Evolutionary conservation across 2,888 invertebrate species (phyloP).

Genomic region (Coelopa pilipes): DNA sequence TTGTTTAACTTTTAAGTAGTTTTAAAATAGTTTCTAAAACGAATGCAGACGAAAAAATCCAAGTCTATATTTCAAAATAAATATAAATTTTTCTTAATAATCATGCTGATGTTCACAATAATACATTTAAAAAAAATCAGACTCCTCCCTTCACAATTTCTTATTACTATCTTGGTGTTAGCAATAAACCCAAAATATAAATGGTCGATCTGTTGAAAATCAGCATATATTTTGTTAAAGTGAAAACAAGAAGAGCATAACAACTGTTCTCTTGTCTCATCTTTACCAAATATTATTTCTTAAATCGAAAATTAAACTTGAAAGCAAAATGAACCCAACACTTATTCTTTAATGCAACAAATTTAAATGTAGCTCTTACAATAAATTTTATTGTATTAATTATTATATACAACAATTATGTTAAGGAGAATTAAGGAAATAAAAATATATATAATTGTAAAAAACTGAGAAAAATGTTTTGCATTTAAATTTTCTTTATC

Average conservation of each 20-base stretch:
- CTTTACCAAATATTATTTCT: neutral
- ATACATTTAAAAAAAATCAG: no score
- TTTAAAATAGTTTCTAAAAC: conserved; percentile 3
- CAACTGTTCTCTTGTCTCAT: neutral
- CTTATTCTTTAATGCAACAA: conserved; percentile 3
- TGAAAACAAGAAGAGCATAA: no score
- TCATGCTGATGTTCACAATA: no score
- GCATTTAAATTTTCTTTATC: neutral
- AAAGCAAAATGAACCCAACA: neutral
- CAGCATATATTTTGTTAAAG: no score
- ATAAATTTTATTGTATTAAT: conserved; percentile 27
- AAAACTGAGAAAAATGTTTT: conserved; percentile 14
- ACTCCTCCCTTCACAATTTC: no score
- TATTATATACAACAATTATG: conserved; percentile 31
- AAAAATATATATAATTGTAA: conserved; percentile 33
- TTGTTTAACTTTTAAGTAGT: conserved; percentile 13
- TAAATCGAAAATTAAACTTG: neutral
- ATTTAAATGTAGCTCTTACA: conserved; percentile 8
- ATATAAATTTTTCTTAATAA: no score
- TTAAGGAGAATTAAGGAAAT: conserved; percentile 30
- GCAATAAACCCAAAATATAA: no score
- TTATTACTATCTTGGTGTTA: no score
- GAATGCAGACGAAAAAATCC: neutral
- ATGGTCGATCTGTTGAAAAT: no score
- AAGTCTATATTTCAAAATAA: no score